Percentiles rank a stretch among this genome's conserved stretches.
phyloP scores from a whole-genome alignment of 2,888 invertebrate genomes.

The Taphrorychus bicolor region DNA sequence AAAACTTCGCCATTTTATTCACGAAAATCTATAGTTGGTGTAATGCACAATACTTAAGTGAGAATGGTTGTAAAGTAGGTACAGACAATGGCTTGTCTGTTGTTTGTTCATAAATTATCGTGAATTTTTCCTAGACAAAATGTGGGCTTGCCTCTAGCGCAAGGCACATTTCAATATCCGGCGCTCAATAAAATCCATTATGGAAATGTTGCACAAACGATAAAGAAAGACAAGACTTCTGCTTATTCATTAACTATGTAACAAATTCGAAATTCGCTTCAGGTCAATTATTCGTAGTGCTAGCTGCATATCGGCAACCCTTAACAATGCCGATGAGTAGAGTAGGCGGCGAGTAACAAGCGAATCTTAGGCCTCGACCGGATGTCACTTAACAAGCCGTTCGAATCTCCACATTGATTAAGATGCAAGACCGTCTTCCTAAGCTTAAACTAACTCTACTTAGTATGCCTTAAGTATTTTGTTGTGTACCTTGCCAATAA shows the following conservation, averaged over 20 bases:
- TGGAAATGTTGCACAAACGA: background rate
- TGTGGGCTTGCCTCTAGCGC: too few relatives aligned
- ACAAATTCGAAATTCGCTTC: background rate
- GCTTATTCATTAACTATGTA: slow-evolving; percentile 1
- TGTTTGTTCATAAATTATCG: too few relatives aligned
- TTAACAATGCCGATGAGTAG: slow-evolving; percentile 17
- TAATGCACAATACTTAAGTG: too few relatives aligned
- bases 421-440: slow-evolving; percentile 49
- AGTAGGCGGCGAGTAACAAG: slow-evolving; percentile 35
- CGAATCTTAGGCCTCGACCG: slow-evolving; percentile 47
- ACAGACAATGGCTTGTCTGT: too few relatives aligned
- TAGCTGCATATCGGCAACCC: slow-evolving; percentile 19
- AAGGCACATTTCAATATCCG: background rate
- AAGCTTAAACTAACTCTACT: slow-evolving; percentile 47
- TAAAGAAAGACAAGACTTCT: slow-evolving; percentile 4
- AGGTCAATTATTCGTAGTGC: slow-evolving; percentile 8
- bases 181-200: background rate
- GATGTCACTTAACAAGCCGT: slow-evolving; percentile 53
- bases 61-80: too few relatives aligned
- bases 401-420: slow-evolving; percentile 52
- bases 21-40: too few relatives aligned
- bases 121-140: background rate
- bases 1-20: too few relatives aligned
- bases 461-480: slow-evolving; percentile 49
- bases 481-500: slow-evolving; percentile 50